phyloP scores from a whole-genome alignment of 2,888 invertebrate species.

The Orchesella flavescens region DNA sequence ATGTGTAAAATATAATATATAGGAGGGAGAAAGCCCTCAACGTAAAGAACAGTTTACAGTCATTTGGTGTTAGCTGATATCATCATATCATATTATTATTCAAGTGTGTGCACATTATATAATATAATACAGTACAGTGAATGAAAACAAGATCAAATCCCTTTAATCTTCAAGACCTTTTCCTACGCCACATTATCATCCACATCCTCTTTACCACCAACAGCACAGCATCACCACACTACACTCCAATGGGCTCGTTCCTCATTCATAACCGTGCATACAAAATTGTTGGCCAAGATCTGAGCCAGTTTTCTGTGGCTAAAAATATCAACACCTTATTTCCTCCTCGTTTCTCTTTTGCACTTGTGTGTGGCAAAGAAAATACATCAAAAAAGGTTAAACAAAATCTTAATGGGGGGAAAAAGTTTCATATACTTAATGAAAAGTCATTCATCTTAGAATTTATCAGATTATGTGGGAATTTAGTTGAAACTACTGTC shows the following conservation, averaged over 20 bases:
- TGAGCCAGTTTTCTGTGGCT: slow-evolving; percentile 43
- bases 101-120: not conserved
- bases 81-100: slow-evolving; percentile 45
- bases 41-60: slow-evolving; percentile 14
- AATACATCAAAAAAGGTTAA: slow-evolving; percentile 37
- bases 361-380: not conserved
- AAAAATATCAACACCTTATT: slow-evolving; percentile 47
- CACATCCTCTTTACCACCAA: slow-evolving; percentile 28
- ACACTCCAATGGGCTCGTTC: not conserved
- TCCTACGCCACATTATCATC: slow-evolving; percentile 33
- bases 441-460: slow-evolving; percentile 62
- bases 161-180: slow-evolving; percentile 60
- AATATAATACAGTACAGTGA: slow-evolving; percentile 6
- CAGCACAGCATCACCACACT: slow-evolving; percentile 3
- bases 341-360: slow-evolving; percentile 14
- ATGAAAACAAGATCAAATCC: slow-evolving; percentile 56
- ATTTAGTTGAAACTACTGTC: slow-evolving; percentile 51
- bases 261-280: not conserved
- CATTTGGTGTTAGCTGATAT: slow-evolving; percentile 37
- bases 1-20: not conserved
- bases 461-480: slow-evolving; percentile 62
- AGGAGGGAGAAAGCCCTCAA: not conserved
- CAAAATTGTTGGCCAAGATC: slow-evolving; percentile 30
- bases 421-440: slow-evolving; percentile 59
- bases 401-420: slow-evolving; percentile 36